Evolutionary conservation across 2,888 invertebrate species (phyloP).

Genomic region (Dynastes maya): DNA sequence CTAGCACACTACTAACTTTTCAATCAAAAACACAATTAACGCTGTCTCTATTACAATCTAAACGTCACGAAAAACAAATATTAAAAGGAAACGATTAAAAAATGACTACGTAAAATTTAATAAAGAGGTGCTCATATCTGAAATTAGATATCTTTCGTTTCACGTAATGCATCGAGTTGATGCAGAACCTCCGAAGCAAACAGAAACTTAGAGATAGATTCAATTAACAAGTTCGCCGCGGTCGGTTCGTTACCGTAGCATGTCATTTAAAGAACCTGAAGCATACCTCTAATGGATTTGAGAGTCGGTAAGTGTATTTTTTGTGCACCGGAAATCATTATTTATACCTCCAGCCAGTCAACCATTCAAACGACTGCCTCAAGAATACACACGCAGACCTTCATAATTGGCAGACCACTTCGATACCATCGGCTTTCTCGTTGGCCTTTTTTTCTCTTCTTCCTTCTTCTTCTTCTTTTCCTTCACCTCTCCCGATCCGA

Average conservation of each 20-base stretch:
- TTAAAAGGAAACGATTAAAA: not conserved
- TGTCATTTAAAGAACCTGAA: constrained; percentile 31
- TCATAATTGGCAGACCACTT: constrained; percentile 50
- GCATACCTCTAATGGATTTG: constrained; percentile 33
- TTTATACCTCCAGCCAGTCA: constrained; percentile 49
- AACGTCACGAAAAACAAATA: too few species aligned
- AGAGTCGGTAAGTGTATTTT: constrained; percentile 46
- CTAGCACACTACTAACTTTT: too few species aligned
- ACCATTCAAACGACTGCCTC: constrained; percentile 32
- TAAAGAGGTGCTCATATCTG: not conserved
- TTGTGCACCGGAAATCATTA: constrained; percentile 55
- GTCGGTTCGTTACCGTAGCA: constrained; percentile 24
- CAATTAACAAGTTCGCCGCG: constrained; percentile 28
- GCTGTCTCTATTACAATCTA: too few species aligned
- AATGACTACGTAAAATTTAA: not conserved
- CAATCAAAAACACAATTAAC: too few species aligned
- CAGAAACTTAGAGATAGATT: constrained; percentile 6
- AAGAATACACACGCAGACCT: constrained; percentile 46
- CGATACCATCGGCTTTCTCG: constrained; percentile 43
- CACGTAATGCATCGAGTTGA: not conserved
- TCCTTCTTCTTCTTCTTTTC: not conserved
- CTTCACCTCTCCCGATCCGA: not conserved
- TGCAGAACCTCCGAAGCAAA: not conserved
- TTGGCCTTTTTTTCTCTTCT: constrained; percentile 27
- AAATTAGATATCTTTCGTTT: constrained; percentile 3